Base-by-base conservation (phyloP, 2,888 invertebrate genomes). In the Chromoteleia sp. region DNA sequence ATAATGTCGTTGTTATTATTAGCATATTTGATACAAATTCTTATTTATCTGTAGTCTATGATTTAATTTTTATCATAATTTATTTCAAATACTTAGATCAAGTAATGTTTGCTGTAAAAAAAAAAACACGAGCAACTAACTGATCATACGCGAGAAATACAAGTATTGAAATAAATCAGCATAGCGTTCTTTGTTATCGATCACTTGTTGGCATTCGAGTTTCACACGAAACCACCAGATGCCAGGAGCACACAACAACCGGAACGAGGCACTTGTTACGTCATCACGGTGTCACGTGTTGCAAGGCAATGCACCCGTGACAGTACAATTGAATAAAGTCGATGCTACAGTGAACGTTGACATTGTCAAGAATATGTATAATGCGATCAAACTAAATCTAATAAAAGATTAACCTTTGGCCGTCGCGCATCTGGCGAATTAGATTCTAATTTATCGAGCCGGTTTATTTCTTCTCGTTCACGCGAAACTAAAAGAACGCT, bases 161-260 rank as follows among this genome's bases (percentile, higher is more conserved):
- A 36, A 36, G 36, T 10, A 10, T 36, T 5, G 41, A 45, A 19
- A 45, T 19, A 39, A 39, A 10, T 10, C 1, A n/a, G 0, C 48
- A 21, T 50, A 77, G 76, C 10, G 29, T 70, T 70, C 76, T 61
- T 33, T 25, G 25, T 77, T 77, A 77, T 70, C 77, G 77, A 77
- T 63, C 36, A 10, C 17, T 2, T 19, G 43, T 59, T 58, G 5
- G 36, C 61, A n/a, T 4, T n/a, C 6, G 17, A 54, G 52, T 68
- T 76, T 19, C 52, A 36, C n/a, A 17, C 15, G 21, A 43, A 43
- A 15, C 68, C 76, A 61, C 67, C 52, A 76, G 76, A 68, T 68
- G 76, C 52, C 76, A 29, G 75, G 41, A 67, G 67, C 21, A 30
- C 36, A 30, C 52, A 48, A 39, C 39, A 12, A 17, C 2, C 14